Percentiles rank a stretch among this genome's conserved stretches.
Conservation (phyloP, 2,888 invertebrate genomes). For the Empis livida region DNA sequence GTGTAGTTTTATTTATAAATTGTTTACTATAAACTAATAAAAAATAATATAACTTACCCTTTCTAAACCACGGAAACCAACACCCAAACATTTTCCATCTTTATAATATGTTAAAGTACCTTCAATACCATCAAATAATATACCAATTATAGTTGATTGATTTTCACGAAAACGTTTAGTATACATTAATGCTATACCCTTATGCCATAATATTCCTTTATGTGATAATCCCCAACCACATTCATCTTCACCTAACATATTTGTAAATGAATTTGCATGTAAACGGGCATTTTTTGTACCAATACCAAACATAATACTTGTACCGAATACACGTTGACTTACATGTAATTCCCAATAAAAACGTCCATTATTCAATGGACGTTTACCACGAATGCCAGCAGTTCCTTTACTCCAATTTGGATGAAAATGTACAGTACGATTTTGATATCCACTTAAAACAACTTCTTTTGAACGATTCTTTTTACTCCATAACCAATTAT, state of each 20-base stretch:
- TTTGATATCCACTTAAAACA: constrained; percentile 42
- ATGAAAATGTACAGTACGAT: constrained; percentile 53
- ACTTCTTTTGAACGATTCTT: constrained; percentile 43
- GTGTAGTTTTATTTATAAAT: too few relatives aligned
- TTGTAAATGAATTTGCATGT: constrained; percentile 53
- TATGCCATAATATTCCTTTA: constrained; percentile 53
- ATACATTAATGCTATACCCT: constrained; percentile 46
- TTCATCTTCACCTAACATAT: constrained; percentile 56
- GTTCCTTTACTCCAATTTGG: constrained; percentile 66
- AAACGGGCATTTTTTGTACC: constrained; percentile 44
- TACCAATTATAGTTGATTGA: constrained; percentile 50
- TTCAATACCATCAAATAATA: constrained; percentile 52
- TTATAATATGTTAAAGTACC: constrained; percentile 60
- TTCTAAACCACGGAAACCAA: constrained; percentile 54
- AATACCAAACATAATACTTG: constrained; percentile 63
- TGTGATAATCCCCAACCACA: constrained; percentile 62
- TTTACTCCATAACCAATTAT: constrained; percentile 56
- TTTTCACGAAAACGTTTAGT: constrained; percentile 58
- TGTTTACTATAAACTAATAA: too few relatives aligned
- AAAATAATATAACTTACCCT: constrained; percentile 25
- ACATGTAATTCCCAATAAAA: constrained; percentile 55
- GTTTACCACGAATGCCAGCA: constrained; percentile 53
- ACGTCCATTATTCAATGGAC: constrained; percentile 47
- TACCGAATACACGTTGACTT: constrained; percentile 54
- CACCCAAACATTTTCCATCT: constrained; percentile 52